Base-by-base conservation (phyloP, 2,797 vertebrate genomes). In the Halcyon chelicuti region DNA sequence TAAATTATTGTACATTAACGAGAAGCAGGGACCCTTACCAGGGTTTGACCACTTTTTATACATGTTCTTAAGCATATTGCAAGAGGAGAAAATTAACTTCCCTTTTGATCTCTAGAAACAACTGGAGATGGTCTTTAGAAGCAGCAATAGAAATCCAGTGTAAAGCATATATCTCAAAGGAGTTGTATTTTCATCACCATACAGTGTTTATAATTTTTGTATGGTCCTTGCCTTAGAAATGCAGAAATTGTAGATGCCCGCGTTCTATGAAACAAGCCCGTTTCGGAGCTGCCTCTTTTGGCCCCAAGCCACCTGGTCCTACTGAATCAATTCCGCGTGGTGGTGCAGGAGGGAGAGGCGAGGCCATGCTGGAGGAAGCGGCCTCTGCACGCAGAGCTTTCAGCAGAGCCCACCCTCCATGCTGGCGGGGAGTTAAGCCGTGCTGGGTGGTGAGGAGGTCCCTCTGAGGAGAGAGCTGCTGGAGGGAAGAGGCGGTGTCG, bases 1-100 rank as follows among this genome's bases (percentile, higher is more conserved):
- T 99, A 99, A 99, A 98, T 99, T 99, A 99, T 99, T 99, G 99
- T 99, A 99, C 98, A 99, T 99, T 99, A 98, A 98, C 47, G 96
- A 97, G 97, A 98, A 98, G 97, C 97, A 97, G 97, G 96, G 95
- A 98, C 97, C 98, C 98, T 96, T 63, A 83, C 94, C 60, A 46
- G 98, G 98, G 98, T 96, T 97, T 98, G 97, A 98, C 98, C 97
- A 99, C 98, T 98, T 98, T 98, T 98, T 98, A 98, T 98, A 98
- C 98, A 97, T 97, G 96, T 98, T 98, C 98, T 96, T 98, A 96
- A 95, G 94, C 95, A 86, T 97, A 97, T 89, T 96, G 95, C 93
- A 95, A 96, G 95, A 97, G 94, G 91, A 97, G 84, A 96, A 93
- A 93, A 83, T 83, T 81, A 88, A 92, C 79, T 97, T 97, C 96